Conservation (phyloP, 2,113 vertebrate species). For the Reinhardtius hippoglossoides region DNA sequence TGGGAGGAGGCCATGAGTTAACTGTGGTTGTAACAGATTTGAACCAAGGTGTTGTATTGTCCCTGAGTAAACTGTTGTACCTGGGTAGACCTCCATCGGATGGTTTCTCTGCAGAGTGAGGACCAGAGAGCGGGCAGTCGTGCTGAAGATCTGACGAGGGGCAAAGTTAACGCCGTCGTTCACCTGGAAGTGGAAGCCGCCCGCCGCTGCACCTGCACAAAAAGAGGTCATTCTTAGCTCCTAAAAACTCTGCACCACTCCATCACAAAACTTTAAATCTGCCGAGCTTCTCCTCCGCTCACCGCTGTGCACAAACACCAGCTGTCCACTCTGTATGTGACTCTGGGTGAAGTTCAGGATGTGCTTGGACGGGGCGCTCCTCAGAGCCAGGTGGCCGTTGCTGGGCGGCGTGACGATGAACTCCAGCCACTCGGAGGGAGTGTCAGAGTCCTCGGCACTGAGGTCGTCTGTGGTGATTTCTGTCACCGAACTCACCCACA, state of each 20-base stretch:
- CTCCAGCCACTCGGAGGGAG: constrained; percentile 80
- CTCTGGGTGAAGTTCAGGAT: constrained; percentile 90
- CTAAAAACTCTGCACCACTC: no score
- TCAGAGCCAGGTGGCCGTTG: constrained; percentile 89
- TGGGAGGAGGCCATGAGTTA: neutral
- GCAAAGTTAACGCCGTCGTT: constrained; percentile 91
- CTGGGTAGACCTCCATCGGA: constrained; percentile 87
- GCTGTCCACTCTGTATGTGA: constrained; percentile 82
- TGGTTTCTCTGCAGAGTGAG: constrained; percentile 86
- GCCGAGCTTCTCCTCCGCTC: constrained; percentile 55
- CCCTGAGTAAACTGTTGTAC: constrained; percentile 60
- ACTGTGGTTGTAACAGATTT: neutral
- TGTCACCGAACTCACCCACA: constrained; percentile 87
- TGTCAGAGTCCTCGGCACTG: constrained; percentile 86
- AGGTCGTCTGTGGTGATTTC: constrained; percentile 86
- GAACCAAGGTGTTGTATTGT: neutral
- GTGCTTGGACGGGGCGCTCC: constrained; percentile 80
- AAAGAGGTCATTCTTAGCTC: neutral
- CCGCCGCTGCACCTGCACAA: constrained; percentile 84
- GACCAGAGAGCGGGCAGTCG: constrained; percentile 80
- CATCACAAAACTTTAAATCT: neutral
- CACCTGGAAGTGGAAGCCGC: constrained; percentile 91
- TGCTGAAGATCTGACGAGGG: constrained; percentile 87
- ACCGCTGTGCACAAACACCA: constrained; percentile 90
- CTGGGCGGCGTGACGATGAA: constrained; percentile 87